A percentile compares a stretch with the other conserved stretches of the same genome.
phyloP scores from a whole-genome alignment of 2,888 invertebrate species.

The Tridacna gigas region DNA sequence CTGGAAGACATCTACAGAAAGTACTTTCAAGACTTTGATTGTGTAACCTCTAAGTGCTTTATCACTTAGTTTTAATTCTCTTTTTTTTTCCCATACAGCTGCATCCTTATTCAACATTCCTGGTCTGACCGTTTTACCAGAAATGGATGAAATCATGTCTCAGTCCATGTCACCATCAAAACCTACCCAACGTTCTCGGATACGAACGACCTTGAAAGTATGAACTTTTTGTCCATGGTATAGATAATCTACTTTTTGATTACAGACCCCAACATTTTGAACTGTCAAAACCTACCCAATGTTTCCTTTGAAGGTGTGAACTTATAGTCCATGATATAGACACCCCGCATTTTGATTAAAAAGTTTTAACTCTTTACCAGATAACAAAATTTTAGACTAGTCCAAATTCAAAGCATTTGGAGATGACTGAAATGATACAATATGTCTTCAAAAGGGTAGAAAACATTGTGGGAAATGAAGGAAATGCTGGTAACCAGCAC shows the following conservation, averaged over 20 bases:
- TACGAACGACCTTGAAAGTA: conserved; percentile 80
- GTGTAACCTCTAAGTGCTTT: too few species aligned
- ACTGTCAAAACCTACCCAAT: not conserved
- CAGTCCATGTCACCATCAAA: conserved; percentile 69
- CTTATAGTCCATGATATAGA: not conserved
- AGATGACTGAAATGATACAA: too few species aligned
- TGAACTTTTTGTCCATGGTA: conserved; percentile 7
- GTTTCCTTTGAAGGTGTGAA: not conserved
- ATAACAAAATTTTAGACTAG: not conserved
- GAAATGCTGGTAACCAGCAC: not conserved
- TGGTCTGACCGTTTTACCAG: conserved; percentile 94
- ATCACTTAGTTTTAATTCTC: not conserved
- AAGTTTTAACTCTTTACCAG: not conserved
- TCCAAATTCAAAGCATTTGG: not conserved
- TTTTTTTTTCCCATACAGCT: conserved; percentile 89
- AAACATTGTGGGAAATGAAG: too few species aligned
- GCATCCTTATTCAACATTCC: conserved; percentile 98
- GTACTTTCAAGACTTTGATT: too few species aligned
- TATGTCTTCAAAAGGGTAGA: too few species aligned
- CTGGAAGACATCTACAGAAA: too few species aligned
- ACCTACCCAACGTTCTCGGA: conserved; percentile 76
- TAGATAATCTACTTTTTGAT: not conserved
- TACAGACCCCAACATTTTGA: not conserved
- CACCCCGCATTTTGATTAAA: too few species aligned
- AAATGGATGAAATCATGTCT: conserved; percentile 85